Conservation (phyloP, 1,140 invertebrate genomes). For the Pseudachorutes palmiensis region DNA sequence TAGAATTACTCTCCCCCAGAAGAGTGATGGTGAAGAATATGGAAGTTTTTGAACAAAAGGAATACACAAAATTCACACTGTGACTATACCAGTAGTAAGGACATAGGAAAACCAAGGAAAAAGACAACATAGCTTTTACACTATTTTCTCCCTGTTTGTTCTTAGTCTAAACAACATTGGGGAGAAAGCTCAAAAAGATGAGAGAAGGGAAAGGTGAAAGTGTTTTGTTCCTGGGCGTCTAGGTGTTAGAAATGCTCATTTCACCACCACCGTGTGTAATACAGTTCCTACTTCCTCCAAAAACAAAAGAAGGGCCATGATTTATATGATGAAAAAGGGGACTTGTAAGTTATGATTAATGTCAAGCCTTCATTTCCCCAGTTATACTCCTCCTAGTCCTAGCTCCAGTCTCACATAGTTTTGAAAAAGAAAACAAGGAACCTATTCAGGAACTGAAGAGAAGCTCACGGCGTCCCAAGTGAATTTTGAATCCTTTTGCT, state of each 20-base stretch:
- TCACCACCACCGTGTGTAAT: not conserved
- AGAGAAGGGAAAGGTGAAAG: not conserved
- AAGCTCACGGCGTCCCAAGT: conserved; percentile 1
- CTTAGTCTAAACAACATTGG: not conserved
- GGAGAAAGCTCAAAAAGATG: not conserved
- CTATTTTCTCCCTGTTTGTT: not conserved
- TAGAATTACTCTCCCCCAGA: not conserved
- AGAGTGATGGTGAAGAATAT: not conserved
- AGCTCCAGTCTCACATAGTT: too few relatives aligned
- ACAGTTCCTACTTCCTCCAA: not conserved
- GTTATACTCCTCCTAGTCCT: not conserved
- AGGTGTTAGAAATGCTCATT: not conserved
- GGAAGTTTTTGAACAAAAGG: conserved; percentile 1
- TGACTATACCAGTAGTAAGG: too few relatives aligned
- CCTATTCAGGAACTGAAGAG: not conserved
- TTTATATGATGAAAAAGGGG: conserved; percentile 36
- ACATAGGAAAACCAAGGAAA: too few relatives aligned
- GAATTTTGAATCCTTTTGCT: conserved; percentile 7
- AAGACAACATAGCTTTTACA: too few relatives aligned
- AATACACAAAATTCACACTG: not conserved
- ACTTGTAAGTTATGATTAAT: conserved; percentile 36
- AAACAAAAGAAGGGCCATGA: conserved; percentile 20
- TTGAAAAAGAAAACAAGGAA: not conserved
- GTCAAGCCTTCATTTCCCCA: conserved; percentile 18
- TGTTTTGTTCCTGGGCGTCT: not conserved